Evolutionary conservation across 2,888 invertebrate genomes (phyloP).

Genomic region (Xylota sylvarum): DNA sequence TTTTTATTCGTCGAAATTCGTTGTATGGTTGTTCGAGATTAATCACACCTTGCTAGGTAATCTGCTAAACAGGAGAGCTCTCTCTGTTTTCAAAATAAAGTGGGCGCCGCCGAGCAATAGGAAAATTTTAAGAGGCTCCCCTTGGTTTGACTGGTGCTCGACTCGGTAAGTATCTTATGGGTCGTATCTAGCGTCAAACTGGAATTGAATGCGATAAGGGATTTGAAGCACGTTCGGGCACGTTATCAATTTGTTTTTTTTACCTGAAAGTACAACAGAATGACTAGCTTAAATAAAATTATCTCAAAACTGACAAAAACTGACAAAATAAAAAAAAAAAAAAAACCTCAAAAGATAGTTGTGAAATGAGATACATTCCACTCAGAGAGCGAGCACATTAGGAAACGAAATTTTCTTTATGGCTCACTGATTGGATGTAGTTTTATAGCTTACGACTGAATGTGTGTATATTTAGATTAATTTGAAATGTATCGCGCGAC

Average conservation of each 20-base stretch:
- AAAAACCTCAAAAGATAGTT: slow-evolving; percentile 40
- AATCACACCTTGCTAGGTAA: slow-evolving; percentile 30
- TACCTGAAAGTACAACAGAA: slow-evolving; percentile 60
- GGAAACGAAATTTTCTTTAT: slow-evolving; percentile 38
- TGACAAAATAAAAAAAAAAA: slow-evolving; percentile 1
- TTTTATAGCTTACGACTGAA: slow-evolving; percentile 37
- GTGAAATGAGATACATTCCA: slow-evolving; percentile 52
- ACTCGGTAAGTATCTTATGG: background rate
- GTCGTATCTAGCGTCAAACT: slow-evolving; percentile 8
- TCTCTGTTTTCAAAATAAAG: background rate
- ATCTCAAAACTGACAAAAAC: slow-evolving; percentile 23
- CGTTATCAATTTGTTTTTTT: slow-evolving; percentile 53
- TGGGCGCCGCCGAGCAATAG: slow-evolving; percentile 3
- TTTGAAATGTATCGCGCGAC: slow-evolving; percentile 35
- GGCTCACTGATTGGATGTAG: slow-evolving; percentile 32
- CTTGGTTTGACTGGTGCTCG: slow-evolving; percentile 3
- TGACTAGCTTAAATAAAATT: slow-evolving; percentile 28
- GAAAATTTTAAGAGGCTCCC: slow-evolving; percentile 1
- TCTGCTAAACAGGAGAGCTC: background rate
- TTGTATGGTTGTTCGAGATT: slow-evolving; percentile 13
- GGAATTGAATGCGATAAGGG: slow-evolving; percentile 35
- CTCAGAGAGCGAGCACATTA: slow-evolving; percentile 10
- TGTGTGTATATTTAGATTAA: slow-evolving; percentile 54
- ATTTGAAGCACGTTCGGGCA: slow-evolving; percentile 30
- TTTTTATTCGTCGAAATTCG: slow-evolving; percentile 14